These are phyloP conservation scores for Entomyzon cyanotis DNA, from an alignment of 2,113 vertebrate genomes.

Conservation along the genomic window DNA sequence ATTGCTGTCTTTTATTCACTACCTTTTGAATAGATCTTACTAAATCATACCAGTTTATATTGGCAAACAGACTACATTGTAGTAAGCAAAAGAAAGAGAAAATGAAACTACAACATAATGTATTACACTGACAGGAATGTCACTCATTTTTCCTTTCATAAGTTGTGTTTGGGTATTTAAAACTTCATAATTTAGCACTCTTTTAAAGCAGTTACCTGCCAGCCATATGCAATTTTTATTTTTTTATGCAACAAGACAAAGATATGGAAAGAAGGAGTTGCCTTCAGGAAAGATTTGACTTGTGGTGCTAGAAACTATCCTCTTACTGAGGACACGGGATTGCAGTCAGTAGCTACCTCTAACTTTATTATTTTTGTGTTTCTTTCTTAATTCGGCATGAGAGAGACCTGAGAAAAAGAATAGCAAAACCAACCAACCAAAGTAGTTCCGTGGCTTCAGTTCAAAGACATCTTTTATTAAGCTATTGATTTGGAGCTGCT, in stretches of 20 bases:
- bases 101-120: not conserved
- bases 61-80: not conserved
- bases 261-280: not conserved
- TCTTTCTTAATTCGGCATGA: not conserved
- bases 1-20: not conserved
- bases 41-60: conserved; percentile 9
- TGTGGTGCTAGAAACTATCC: not conserved
- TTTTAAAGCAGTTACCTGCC: not conserved
- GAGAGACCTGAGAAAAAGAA: not conserved
- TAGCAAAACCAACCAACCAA: not conserved
- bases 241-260: not conserved
- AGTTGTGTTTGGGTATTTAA: not conserved
- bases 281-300: not conserved
- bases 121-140: not conserved
- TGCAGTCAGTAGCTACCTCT: not conserved
- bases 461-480: not conserved
- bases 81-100: not conserved
- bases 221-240: not conserved
- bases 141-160: not conserved
- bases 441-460: not conserved
- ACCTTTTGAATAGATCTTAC: not conserved
- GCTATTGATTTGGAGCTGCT: not conserved
- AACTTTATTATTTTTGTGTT: not conserved
- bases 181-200: not conserved
- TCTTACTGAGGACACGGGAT: not conserved